These are phyloP conservation scores for Pithys albifrons DNA, from an alignment of 2,113 vertebrate species.

Conservation along the genomic window DNA sequence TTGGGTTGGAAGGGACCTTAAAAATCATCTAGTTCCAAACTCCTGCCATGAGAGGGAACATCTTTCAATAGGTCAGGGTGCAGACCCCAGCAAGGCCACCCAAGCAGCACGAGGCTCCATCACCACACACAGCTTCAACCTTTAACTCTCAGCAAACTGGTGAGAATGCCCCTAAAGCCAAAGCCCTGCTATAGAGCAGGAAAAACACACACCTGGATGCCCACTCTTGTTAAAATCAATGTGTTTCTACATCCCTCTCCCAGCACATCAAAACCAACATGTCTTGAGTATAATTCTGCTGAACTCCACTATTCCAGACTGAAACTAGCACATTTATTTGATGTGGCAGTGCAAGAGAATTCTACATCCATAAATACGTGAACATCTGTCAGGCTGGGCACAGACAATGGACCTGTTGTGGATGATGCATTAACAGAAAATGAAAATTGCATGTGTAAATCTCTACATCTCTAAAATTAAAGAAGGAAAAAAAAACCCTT, in stretches of 20 bases:
- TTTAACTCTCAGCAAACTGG: neutral
- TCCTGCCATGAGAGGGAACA: neutral
- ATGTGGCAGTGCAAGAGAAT: neutral
- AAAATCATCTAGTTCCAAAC: neutral
- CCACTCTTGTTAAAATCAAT: neutral
- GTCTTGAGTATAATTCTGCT: neutral
- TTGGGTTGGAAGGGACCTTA: neutral
- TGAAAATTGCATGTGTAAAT: neutral
- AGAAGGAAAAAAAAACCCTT: neutral
- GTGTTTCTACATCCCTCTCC: neutral
- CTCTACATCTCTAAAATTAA: neutral
- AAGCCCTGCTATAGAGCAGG: neutral
- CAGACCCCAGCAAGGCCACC: neutral
- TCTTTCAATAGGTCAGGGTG: neutral
- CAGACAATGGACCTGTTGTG: neutral
- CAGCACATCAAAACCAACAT: neutral
- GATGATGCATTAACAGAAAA: neutral
- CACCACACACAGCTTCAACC: neutral
- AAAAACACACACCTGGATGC: neutral
- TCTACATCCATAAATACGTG: conserved; percentile 2
- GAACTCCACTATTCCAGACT: neutral
- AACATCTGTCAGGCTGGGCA: conserved; percentile 9
- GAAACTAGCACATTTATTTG: neutral
- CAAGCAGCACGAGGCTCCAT: neutral
- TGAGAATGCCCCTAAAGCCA: neutral